These are phyloP conservation scores for Anthopleura xanthogrammica DNA, from an alignment of 92 coral and sea anemone species.

Conservation along the genomic window DNA sequence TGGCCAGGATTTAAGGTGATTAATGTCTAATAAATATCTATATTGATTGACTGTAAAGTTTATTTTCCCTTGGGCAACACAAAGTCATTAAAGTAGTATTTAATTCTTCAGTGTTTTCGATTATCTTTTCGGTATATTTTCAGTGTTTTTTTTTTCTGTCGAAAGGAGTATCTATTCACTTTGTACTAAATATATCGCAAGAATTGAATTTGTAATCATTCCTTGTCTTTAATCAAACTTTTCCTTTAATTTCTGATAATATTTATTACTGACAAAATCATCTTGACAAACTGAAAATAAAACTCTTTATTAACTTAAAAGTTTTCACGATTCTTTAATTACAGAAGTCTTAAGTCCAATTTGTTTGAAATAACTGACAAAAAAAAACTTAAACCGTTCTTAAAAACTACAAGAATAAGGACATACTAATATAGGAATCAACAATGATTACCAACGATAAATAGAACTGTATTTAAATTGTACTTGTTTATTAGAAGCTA, in stretches of 20 bases:
- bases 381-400: no score
- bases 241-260: no score
- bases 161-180: neutral
- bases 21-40: conserved; percentile 1
- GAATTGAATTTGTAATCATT: no score
- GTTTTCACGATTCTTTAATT: no score
- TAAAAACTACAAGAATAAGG: no score
- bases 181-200: no score
- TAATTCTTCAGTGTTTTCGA: neutral
- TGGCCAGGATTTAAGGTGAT: neutral
- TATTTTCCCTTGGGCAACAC: neutral
- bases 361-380: no score
- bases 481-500: neutral
- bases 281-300: no score
- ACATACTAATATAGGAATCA: neutral
- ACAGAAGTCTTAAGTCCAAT: no score
- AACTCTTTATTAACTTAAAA: no score
- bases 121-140: neutral
- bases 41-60: neutral
- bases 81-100: neutral
- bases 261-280: no score
- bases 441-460: neutral
- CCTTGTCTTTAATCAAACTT: neutral
- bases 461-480: neutral
- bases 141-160: neutral